Evolutionary conservation across 1,140 invertebrate genomes (phyloP), one percentile per base, ranked within the genome.

Genomic region (Ruditapes philippinarum): DNA sequence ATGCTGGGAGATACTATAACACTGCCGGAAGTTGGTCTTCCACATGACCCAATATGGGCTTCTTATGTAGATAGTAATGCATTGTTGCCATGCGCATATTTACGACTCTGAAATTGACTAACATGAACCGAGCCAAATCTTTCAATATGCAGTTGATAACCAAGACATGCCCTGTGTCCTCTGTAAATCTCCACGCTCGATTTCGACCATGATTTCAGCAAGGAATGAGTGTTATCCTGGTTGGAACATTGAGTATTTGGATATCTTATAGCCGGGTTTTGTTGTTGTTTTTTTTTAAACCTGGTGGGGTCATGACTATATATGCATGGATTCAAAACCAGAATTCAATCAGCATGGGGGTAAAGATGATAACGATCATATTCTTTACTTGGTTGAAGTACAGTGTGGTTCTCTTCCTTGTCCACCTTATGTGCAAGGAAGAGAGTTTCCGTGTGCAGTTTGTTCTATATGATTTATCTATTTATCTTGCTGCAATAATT

Each of bases 401-500:
- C 22, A 1, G 0, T 93, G 92, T 73, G 91, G 92, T 51, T 68
- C 74, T 14, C 78, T 93, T 0, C 89, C 83, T 1, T 93, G 93
- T 81, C 92, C 91, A 0, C 86, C 85, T 0, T 93, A 92, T 57
- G 65, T 86, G 1, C 33, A 88, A 19, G 88, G 90, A 1, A 45
- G 87, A 45, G 91, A 91, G 51, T 19, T 93, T 0, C 73, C 90
- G 0, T 93, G 93, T 81, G 91, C 87, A n/a, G 92, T 93, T 0
- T 93, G 93, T 78, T 78, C n/a, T n/a, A n/a, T n/a, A n/a, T n/a
- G n/a, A n/a, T n/a, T n/a, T n/a, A n/a, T n/a, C n/a, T n/a, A n/a
- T n/a, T n/a, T n/a, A n/a, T n/a, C n/a, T n/a, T n/a, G n/a, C n/a
- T n/a, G n/a, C n/a, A n/a, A n/a, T n/a, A n/a, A n/a, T n/a, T n/a